Evolutionary conservation across 1,140 invertebrate species (phyloP), one percentile per base, ranked within the genome.

Genomic region (fruit fly (Drosophila melanogaster)): DNA sequence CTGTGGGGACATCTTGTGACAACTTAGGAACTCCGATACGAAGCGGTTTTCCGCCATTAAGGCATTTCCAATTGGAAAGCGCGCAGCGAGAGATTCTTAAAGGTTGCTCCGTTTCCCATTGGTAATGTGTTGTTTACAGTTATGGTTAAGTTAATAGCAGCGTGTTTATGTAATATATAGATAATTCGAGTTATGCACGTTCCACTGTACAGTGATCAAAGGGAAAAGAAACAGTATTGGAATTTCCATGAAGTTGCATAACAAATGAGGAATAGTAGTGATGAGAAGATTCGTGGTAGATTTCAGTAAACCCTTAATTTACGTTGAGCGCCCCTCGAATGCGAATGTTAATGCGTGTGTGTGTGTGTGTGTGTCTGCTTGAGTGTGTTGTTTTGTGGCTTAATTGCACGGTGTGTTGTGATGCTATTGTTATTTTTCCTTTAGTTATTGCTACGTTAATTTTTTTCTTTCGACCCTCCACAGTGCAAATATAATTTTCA

Each of bases 401-500:
- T 62, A 47, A 54, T 58, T 66, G 72, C 65, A 79, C 62, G 77
- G 79, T 84, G 61, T 79, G 41, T 43, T n/a, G 15, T 19, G 3
- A 15, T 77, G 62, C 56, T 73, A 33, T 78, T 70, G 17, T 79
- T 35, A 49, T 78, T 66, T 65, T 60, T 58, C 49, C 54, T 76
- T 79, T 71, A 64, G 58, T 72, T 78, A 64, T 67, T 79, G 81
- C 77, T 76, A 71, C 60, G 80, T 83, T 83, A 64, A 76, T 83
- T 84, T 84, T 26, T 70, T 70, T 84, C 80, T 84, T 72, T 84
- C 49, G 64, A 84, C 60, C 75, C 80, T 76, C 77, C 61, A 62
- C 80, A 85, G 80, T 69, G 58, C 60, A 85, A 83, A 74, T 79
- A 73, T 74, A 79, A 71, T 81, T 84, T 74, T 79, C 80, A 83